Percentiles rank a stretch among this genome's conserved stretches.
Conservation (phyloP, 2,888 invertebrate genomes). For the Amphipoea lucens region DNA sequence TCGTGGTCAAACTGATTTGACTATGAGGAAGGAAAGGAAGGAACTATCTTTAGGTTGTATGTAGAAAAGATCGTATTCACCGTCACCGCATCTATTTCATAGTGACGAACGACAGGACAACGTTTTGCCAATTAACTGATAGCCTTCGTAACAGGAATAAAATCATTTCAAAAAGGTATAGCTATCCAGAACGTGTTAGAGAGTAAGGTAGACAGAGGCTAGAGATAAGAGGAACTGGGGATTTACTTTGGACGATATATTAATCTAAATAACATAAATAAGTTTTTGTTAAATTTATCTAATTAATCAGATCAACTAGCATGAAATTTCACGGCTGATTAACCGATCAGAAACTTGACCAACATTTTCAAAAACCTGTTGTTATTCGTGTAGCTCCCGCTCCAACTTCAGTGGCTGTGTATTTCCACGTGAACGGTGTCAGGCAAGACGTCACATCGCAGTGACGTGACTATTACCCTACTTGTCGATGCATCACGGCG, state of each 20-base stretch:
- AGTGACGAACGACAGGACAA: neutral
- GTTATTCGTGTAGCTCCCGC: neutral
- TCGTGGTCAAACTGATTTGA: no score
- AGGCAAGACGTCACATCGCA: constrained; percentile 39
- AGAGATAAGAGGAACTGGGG: neutral
- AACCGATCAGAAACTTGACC: no score
- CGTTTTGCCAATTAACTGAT: neutral
- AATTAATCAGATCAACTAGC: neutral
- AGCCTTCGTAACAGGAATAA: neutral
- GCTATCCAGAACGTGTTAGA: neutral
- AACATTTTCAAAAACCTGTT: neutral
- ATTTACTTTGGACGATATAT: neutral
- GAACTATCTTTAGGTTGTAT: no score
- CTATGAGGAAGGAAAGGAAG: no score
- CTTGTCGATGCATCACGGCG: constrained; percentile 45
- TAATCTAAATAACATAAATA: neutral
- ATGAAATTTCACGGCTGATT: neutral
- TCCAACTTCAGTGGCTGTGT: neutral
- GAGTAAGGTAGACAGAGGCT: neutral
- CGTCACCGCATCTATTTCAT: neutral
- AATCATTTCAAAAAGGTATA: neutral
- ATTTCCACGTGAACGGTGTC: constrained; percentile 34
- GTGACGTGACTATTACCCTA: constrained; percentile 52
- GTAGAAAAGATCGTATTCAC: neutral
- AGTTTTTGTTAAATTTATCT: no score